Evolutionary conservation across 2,888 invertebrate genomes (phyloP).

Genomic region (Anthoptus insignis): DNA sequence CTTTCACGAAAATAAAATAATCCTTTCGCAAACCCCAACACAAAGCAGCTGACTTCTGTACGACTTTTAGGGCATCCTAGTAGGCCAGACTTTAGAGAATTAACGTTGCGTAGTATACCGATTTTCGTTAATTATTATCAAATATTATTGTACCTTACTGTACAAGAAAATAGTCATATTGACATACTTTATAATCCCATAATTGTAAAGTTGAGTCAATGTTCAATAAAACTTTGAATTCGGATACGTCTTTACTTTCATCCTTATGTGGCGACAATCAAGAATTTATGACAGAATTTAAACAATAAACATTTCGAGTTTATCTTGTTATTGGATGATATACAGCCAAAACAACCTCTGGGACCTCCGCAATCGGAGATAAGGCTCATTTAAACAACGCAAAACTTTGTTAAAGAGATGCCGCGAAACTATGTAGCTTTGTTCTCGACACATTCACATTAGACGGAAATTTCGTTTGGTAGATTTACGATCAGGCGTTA

Average conservation of each 20-base stretch:
- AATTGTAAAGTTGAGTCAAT: constrained; percentile 2
- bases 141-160: no score
- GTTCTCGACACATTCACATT: constrained; percentile 75
- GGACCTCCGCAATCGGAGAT: constrained; percentile 58
- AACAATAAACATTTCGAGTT: constrained; percentile 11
- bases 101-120: no score
- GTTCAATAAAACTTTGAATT: constrained; percentile 8
- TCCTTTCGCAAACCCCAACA: no score
- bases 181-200: no score
- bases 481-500: constrained; percentile 74
- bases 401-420: constrained; percentile 65
- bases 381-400: constrained; percentile 65
- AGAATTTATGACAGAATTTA: constrained; percentile 19
- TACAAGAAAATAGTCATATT: no score
- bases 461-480: constrained; percentile 74
- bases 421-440: constrained; percentile 65
- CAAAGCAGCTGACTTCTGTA: no score
- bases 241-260: constrained; percentile 1
- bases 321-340: constrained; percentile 27
- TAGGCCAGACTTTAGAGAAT: no score
- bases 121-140: no score
- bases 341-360: constrained; percentile 36
- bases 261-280: constrained; percentile 10
- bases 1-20: no score
- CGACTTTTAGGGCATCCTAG: no score